These are phyloP conservation scores for Heliocidaris tuberculata DNA, from an alignment of 35 echinoderm and acorn worm species.

Conservation along the genomic window DNA sequence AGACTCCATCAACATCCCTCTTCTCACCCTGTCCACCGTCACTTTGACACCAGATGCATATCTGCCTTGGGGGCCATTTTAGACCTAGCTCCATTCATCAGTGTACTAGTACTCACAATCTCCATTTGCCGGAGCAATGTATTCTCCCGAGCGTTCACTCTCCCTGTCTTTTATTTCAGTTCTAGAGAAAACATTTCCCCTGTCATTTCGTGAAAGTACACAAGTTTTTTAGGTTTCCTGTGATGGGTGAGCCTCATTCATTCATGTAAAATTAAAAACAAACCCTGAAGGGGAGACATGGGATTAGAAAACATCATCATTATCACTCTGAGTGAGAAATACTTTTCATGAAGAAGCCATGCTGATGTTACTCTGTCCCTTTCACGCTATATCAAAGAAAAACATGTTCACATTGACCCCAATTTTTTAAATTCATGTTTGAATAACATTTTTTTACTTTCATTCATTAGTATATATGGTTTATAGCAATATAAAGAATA, in stretches of 20 bases:
- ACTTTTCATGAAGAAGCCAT: not conserved
- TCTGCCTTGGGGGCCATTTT: slow-evolving; percentile 7
- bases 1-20: slow-evolving; percentile 4
- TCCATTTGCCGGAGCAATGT: not conserved
- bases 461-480: not conserved
- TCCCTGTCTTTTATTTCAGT: not conserved
- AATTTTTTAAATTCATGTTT: not conserved
- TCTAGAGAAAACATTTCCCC: not conserved
- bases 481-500: not conserved
- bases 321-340: too few species aligned
- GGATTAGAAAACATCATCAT: not conserved
- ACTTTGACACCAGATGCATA: slow-evolving; percentile 10
- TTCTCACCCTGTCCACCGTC: not conserved
- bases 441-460: not conserved
- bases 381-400: too few species aligned
- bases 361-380: not conserved
- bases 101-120: not conserved
- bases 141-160: not conserved
- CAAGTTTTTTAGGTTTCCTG: not conserved
- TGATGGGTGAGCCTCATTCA: not conserved
- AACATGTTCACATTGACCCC: not conserved
- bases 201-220: not conserved
- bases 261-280: not conserved
- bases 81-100: not conserved
- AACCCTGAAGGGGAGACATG: not conserved